phyloP scores from a whole-genome alignment of 2,888 invertebrate species.

The Trichogramma dendrolimi region DNA sequence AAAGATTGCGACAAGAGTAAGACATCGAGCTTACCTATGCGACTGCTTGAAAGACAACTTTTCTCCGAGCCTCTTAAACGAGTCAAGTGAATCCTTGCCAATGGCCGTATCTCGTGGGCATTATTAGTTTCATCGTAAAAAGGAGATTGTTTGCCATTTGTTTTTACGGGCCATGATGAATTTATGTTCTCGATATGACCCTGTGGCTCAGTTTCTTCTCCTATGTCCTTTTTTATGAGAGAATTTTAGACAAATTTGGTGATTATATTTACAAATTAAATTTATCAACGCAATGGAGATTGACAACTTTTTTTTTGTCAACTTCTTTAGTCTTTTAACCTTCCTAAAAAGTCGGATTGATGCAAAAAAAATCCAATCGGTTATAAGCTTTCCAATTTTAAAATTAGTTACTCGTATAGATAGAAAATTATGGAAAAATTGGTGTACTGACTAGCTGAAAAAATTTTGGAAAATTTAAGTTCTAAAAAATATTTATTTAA shows the following conservation, averaged over 20 bases:
- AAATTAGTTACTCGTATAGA: background rate
- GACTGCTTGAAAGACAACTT: constrained; percentile 1
- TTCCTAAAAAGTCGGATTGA: too few species aligned
- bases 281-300: too few species aligned
- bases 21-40: too few species aligned
- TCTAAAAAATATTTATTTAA: too few species aligned
- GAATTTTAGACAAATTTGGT: background rate
- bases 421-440: background rate
- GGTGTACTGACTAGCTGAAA: background rate
- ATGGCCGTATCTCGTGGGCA: constrained; percentile 23
- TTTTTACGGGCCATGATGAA: constrained; percentile 17
- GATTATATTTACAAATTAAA: too few species aligned
- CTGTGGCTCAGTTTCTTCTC: constrained; percentile 8
- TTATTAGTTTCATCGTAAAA: constrained; percentile 24
- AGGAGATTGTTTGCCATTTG: constrained; percentile 3
- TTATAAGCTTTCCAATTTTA: background rate
- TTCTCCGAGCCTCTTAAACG: constrained; percentile 4
- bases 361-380: too few species aligned
- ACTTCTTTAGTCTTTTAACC: background rate
- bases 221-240: constrained; percentile 1
- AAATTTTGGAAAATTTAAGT: background rate
- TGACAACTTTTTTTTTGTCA: background rate
- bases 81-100: constrained; percentile 16
- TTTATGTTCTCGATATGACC: constrained; percentile 19
- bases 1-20: too few species aligned